phyloP scores from a whole-genome alignment of 2,797 vertebrate genomes.

The Sorex maritimensis region DNA sequence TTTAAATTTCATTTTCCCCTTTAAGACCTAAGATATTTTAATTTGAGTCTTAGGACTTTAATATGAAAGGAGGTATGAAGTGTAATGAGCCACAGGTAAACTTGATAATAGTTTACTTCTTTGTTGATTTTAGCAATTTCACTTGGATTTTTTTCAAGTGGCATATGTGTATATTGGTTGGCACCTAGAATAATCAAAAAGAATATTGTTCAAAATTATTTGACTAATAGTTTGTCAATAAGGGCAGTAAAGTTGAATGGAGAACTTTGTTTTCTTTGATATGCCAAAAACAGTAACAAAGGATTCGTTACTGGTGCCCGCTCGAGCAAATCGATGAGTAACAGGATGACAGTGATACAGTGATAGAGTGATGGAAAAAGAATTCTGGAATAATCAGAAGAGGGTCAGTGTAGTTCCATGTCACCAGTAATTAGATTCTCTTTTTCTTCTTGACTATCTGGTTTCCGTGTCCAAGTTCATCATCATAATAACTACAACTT shows the following conservation, averaged over 20 bases:
- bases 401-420: background rate
- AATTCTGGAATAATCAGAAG: background rate
- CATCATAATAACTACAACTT: background rate
- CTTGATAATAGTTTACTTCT: slow-evolving; percentile 20
- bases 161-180: background rate
- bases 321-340: too few relatives aligned
- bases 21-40: background rate
- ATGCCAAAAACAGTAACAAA: too few relatives aligned
- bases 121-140: slow-evolving; percentile 37
- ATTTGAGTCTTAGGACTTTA: background rate
- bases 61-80: background rate
- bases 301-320: too few relatives aligned
- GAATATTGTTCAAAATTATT: slow-evolving; percentile 7
- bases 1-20: slow-evolving; percentile 46
- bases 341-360: too few relatives aligned
- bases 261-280: background rate
- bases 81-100: slow-evolving; percentile 26
- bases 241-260: background rate
- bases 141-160: slow-evolving; percentile 40
- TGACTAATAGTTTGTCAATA: background rate
- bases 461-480: background rate
- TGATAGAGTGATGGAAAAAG: background rate
- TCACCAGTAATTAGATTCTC: background rate
- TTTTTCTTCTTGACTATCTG: background rate
- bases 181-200: background rate